Percentiles rank a stretch among this genome's conserved stretches.
phyloP scores from a whole-genome alignment of 2,888 invertebrate species.

The Himalopsyche japonica region DNA sequence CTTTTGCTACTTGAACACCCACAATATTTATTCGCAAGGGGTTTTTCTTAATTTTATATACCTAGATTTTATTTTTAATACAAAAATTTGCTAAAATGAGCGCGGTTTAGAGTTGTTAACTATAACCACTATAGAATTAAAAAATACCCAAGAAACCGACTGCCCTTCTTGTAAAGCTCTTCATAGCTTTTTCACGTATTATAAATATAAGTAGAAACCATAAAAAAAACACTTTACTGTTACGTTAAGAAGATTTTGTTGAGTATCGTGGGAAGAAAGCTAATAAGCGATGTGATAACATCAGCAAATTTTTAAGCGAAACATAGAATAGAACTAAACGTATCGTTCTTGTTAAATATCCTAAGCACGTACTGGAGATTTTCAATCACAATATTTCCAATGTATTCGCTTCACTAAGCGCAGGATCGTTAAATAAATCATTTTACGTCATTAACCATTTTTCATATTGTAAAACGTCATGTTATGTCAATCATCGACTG shows the following conservation, averaged over 20 bases:
- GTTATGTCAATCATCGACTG: not conserved
- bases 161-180: no score
- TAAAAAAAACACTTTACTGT: no score
- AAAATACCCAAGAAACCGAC: no score
- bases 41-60: no score
- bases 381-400: not conserved
- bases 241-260: not conserved
- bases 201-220: no score
- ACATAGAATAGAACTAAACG: not conserved
- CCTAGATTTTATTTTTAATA: no score
- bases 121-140: no score
- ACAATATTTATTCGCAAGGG: no score
- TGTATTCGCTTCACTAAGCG: not conserved
- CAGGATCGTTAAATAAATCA: not conserved
- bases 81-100: no score
- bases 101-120: no score
- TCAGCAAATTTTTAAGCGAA: not conserved
- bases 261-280: not conserved
- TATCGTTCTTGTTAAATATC: not conserved
- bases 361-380: not conserved
- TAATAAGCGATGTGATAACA: not conserved
- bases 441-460: not conserved
- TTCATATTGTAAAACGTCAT: not conserved
- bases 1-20: no score
- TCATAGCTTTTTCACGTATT: no score